Base-by-base conservation (phyloP, 2,888 invertebrate species). In the Drosophila rubida region DNA sequence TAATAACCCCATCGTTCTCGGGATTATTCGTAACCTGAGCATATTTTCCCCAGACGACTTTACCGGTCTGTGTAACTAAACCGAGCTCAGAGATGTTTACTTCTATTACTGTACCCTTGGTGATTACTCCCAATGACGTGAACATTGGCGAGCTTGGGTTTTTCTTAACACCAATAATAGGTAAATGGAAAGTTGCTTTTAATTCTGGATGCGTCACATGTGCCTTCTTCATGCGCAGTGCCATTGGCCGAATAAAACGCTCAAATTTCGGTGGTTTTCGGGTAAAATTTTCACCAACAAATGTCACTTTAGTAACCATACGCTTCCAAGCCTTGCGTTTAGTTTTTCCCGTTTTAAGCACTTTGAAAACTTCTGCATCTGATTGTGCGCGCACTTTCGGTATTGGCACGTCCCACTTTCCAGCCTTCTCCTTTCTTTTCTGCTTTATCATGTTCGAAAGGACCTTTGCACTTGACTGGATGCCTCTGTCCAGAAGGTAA, bases 11-110 rank as follows among this genome's bases (percentile, higher is more conserved):
- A 94, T 99, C 99, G 93, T 99, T 99, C 92, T 99, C 99, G 0
- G 99, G 99, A 93, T 99, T 97, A 92, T 99, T 99, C 0, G 99
- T 99, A 14, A 99, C 99, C 93, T 99, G 99, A 0, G 99, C 99
- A 91, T 98, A 99, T 93, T 99, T 99, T 64, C 99, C 99, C 99
- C 99, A 99, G 0, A 99, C 98, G 48, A 99, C 98, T 94, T 99
- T 99, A 66, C 99, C 99, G 7, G 97, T 97, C 91, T 99, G 98
- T 0, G 99, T 99, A 1, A 99, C 99, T 69, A 99, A 93, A 93
- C 99, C 99, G 70, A 99, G 93, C 92, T 99, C 99, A 5, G 98
- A 98, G 83, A 99, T 98, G 91, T 99, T 99, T 0, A 99, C 96
- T 94, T 99, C 99, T 63, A 99, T 96, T 0, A 99, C 95, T 1